Percentiles rank a stretch among this genome's conserved stretches.
These are phyloP conservation scores for Alauda arvensis DNA, from an alignment of 2,797 vertebrate species.

Conservation along the genomic window DNA sequence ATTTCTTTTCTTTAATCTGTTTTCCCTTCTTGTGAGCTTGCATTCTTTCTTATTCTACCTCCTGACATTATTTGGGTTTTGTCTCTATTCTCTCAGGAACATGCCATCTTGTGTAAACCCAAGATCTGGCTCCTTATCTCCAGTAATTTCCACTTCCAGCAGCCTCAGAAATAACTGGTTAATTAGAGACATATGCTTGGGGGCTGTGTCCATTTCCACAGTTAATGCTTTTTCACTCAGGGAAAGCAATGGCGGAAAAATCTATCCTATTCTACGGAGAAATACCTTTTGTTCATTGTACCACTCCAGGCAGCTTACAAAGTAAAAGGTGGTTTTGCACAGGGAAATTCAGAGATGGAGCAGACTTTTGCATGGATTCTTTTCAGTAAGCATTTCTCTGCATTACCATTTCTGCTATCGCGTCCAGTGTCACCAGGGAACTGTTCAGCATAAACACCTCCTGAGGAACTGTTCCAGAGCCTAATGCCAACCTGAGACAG, in stretches of 20 bases:
- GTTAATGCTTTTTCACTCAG: background rate
- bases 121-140: background rate
- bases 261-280: background rate
- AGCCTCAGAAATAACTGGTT: conserved; percentile 18
- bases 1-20: background rate
- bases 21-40: background rate
- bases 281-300: background rate
- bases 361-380: conserved; percentile 14
- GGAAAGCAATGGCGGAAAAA: background rate
- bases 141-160: background rate
- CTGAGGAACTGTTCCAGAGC: conserved; percentile 67
- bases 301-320: background rate
- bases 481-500: conserved; percentile 80
- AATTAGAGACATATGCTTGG: conserved; percentile 1
- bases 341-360: background rate
- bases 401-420: conserved; percentile 26
- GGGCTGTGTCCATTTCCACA: background rate
- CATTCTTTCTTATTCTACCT: background rate
- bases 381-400: conserved; percentile 9
- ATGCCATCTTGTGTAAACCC: background rate
- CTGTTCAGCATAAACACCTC: conserved; percentile 63
- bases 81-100: background rate
- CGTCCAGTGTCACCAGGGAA: conserved; percentile 58
- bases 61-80: background rate
- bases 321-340: background rate